Evolutionary conservation across 53 echinoderm and acorn worm species (phyloP), one percentile per base, ranked within the genome.

Genomic region (Apostichopus leukothele): DNA sequence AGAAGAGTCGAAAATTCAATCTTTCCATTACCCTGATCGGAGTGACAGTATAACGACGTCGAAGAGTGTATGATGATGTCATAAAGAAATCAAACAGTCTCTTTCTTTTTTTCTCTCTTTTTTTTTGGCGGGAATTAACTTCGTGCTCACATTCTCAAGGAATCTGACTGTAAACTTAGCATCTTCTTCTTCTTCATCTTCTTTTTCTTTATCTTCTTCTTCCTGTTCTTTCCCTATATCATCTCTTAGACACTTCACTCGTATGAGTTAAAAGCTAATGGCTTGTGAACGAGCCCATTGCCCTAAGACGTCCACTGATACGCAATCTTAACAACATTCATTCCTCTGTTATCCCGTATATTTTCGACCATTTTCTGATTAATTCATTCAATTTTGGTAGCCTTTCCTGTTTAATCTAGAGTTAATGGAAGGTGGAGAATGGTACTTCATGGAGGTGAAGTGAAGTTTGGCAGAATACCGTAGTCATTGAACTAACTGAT

Each of bases 251-350:
- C 86, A 60, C 86, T 86, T 86, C 86, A 86, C 18, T 67, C 20
- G 18, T 86, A 50, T 61, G 86, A 86, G 86, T 68, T 86, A 86
- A 86, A 86, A 86, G 86, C 86, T 86, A 86, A 86, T 86, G 86
- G 86, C 86, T 86, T 86, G 66, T 86, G 67, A 86, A 86, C 86
- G 86, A 86, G 86, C 86, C 86, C 86, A 86, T 67, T 50, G 86
- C 86, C 86, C 61, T 68, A 66, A 86, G 86, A 86, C 9, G 86
- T 67, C 86, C 21, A 26, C 71, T 51, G 86, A 86, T 86, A 66
- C 27, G 20, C 66, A 27, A 68, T 61, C 71, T 67, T 57, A 66
- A 60, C 86, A 27, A 51, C 67, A 25, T 51, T 7, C 50, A 83
- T 55, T 59, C 83, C 51, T 77, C 51, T 26, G 51, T 52, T 77